phyloP scores from a whole-genome alignment of 1,140 invertebrate genomes.

The Arctopsyche grandis region DNA sequence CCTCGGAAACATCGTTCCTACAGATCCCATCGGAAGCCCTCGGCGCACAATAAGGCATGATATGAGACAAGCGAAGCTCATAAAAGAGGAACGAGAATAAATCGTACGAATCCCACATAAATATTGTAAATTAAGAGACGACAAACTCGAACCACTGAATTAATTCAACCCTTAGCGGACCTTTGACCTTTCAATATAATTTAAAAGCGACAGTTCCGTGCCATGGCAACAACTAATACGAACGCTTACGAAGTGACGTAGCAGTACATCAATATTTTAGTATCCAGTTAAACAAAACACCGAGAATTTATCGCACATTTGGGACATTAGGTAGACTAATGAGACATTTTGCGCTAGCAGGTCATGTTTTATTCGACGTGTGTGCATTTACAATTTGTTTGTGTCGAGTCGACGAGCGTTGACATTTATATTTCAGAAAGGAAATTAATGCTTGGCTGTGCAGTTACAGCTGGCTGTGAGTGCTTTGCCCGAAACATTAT shows the following conservation, averaged over 20 bases:
- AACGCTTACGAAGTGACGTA: too few relatives aligned
- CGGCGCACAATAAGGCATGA: constrained; percentile 10
- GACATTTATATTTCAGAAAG: constrained; percentile 45
- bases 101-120: neutral
- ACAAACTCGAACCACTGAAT: too few relatives aligned
- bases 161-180: too few relatives aligned
- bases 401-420: neutral
- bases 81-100: neutral
- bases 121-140: neutral
- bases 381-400: neutral
- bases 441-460: constrained; percentile 46
- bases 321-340: too few relatives aligned
- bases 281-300: too few relatives aligned
- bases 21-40: constrained; percentile 3
- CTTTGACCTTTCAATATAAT: too few relatives aligned
- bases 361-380: neutral
- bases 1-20: neutral
- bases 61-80: constrained; percentile 17
- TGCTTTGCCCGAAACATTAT: neutral
- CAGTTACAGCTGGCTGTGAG: constrained; percentile 12
- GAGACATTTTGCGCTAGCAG: too few relatives aligned
- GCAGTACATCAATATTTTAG: too few relatives aligned
- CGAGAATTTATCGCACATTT: too few relatives aligned
- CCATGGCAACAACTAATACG: too few relatives aligned
- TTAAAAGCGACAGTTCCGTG: too few relatives aligned